Conservation (phyloP, 2,797 vertebrate species). For the Fratercula arctica region DNA sequence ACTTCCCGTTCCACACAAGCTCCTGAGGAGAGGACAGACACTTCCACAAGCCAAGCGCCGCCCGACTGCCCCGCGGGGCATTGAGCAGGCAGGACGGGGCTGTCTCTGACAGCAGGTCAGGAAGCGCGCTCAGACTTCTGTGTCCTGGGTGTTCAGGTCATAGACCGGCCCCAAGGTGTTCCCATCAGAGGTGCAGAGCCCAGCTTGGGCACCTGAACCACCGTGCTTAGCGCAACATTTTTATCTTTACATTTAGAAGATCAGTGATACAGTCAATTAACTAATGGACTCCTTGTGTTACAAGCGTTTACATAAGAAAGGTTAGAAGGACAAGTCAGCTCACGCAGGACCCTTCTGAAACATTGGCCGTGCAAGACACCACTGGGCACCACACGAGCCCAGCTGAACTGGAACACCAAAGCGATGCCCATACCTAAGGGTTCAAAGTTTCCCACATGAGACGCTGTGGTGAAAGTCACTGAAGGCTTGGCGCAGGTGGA, state of each 20-base stretch:
- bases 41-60: background rate
- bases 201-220: background rate
- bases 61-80: background rate
- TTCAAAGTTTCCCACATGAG: background rate
- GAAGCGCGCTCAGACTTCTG: background rate
- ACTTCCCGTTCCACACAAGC: background rate
- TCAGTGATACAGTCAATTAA: background rate
- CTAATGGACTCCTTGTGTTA: background rate
- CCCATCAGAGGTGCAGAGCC: background rate
- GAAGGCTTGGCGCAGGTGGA: background rate
- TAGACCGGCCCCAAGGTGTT: background rate
- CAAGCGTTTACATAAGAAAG: background rate
- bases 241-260: background rate
- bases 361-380: fast-evolving
- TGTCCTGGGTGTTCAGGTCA: background rate
- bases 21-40: background rate
- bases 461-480: background rate
- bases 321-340: background rate
- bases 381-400: background rate
- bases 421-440: background rate
- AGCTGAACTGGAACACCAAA: background rate
- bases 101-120: background rate
- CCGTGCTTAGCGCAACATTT: fast-evolving
- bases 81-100: background rate
- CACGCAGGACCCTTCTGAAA: background rate